These are phyloP conservation scores for Tenthredo livida DNA, from an alignment of 2,888 invertebrate species.

Conservation along the genomic window DNA sequence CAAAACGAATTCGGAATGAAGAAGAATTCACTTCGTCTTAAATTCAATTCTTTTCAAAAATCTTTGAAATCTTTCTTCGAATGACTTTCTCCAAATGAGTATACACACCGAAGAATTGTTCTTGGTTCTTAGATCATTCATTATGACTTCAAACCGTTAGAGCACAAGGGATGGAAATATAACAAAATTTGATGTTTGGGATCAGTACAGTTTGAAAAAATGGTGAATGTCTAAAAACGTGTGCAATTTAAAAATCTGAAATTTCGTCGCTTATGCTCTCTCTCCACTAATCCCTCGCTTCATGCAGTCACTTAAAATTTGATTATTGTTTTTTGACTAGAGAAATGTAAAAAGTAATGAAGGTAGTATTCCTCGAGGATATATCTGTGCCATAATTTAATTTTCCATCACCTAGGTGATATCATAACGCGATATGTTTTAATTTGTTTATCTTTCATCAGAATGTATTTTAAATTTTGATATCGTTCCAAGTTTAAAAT, in stretches of 20 bases:
- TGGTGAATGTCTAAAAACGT: no score
- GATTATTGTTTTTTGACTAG: not conserved
- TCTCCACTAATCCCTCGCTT: not conserved
- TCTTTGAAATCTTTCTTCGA: no score
- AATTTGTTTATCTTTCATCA: slow-evolving; percentile 21
- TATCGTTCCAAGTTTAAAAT: slow-evolving; percentile 57
- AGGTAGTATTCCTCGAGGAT: not conserved
- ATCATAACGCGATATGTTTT: not conserved
- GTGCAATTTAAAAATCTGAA: not conserved
- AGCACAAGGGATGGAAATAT: not conserved
- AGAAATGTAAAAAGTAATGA: not conserved
- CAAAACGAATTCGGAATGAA: not conserved
- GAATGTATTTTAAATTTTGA: slow-evolving; percentile 54
- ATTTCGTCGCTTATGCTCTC: not conserved
- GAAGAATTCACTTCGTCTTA: not conserved
- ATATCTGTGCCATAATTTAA: not conserved
- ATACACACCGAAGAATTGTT: no score
- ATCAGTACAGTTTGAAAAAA: not conserved
- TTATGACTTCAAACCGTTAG: not conserved
- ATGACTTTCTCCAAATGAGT: no score
- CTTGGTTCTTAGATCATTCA: not conserved
- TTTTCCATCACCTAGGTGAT: not conserved
- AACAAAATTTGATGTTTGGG: not conserved
- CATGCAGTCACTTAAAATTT: not conserved
- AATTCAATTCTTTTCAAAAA: not conserved